Evolutionary conservation across 2,113 vertebrate genomes (phyloP).

Genomic region (Aldabrachelys gigantea): DNA sequence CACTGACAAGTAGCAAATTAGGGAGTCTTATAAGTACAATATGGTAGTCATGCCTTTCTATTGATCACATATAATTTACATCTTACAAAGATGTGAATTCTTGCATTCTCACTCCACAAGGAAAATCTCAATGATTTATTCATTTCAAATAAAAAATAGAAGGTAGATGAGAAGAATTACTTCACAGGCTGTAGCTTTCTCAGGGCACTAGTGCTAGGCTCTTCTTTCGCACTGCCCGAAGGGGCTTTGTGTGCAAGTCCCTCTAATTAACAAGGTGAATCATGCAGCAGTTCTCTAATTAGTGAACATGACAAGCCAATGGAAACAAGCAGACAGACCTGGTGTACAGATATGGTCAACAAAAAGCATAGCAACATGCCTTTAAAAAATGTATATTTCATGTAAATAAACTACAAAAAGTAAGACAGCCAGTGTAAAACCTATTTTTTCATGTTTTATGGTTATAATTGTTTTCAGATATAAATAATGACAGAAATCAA

Average conservation of each 20-base stretch:
- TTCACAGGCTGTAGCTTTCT: constrained; percentile 94
- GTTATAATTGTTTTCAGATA: constrained; percentile 55
- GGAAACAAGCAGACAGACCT: constrained; percentile 90
- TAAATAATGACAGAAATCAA: constrained; percentile 42
- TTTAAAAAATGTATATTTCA: constrained; percentile 61
- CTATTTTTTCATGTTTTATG: constrained; percentile 56
- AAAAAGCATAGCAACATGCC: constrained; percentile 70
- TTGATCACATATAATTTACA: constrained; percentile 98
- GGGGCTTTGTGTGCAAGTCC: constrained; percentile 94
- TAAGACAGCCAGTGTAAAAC: constrained; percentile 15
- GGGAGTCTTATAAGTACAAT: constrained; percentile 81
- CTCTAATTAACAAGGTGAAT: constrained; percentile 99
- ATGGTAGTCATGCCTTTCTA: constrained; percentile 85
- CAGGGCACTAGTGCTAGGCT: constrained; percentile 92
- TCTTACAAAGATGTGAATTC: constrained; percentile 93
- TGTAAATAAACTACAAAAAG: constrained; percentile 79
- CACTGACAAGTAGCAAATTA: constrained; percentile 82
- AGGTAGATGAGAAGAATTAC: constrained; percentile 98
- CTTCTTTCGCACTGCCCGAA: constrained; percentile 85
- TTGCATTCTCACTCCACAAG: constrained; percentile 92
- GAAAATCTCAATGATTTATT: constrained; percentile 99
- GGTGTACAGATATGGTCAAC: constrained; percentile 83
- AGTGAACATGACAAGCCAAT: constrained; percentile 98
- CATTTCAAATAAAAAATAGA: constrained; percentile 94
- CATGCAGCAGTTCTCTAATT: constrained; percentile 98